Conservation (phyloP, 2,113 vertebrate genomes). For the Carollia perspicillata region DNA sequence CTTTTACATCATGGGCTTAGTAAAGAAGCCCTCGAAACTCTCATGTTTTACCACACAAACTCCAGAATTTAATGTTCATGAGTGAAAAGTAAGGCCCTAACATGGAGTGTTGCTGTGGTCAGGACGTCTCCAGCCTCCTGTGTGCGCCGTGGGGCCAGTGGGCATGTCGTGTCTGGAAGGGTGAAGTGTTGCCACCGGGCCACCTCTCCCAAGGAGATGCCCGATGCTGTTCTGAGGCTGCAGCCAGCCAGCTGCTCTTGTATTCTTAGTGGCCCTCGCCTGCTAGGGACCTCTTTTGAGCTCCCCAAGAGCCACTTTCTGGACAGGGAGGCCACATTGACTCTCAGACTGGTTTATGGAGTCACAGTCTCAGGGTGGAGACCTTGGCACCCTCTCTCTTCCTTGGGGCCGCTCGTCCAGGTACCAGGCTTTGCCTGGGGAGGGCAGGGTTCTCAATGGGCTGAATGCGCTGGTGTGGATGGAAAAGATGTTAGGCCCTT, state of each 20-base stretch:
- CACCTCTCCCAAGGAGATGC: background rate
- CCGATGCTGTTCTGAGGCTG: background rate
- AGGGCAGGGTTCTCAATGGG: background rate
- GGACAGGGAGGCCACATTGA: background rate
- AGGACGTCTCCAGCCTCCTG: too few species aligned
- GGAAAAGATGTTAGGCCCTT: too few species aligned
- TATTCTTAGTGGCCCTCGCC: accelerated
- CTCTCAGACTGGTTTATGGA: background rate
- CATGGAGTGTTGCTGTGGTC: background rate
- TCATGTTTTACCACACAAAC: background rate
- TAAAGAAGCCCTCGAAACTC: background rate
- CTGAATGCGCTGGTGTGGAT: background rate
- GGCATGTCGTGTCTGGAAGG: background rate
- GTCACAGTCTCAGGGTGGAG: background rate
- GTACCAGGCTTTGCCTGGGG: background rate
- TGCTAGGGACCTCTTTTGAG: background rate
- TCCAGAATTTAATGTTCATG: background rate
- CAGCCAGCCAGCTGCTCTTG: background rate
- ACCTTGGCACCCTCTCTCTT: background rate
- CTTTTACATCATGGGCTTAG: background rate
- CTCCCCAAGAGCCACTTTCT: background rate
- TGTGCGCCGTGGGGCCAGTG: background rate
- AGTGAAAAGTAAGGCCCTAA: background rate
- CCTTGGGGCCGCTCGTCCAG: background rate
- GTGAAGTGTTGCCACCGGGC: accelerated